Evolutionary conservation across 1,140 invertebrate genomes (phyloP).

Genomic region (Apis dorsata): DNA sequence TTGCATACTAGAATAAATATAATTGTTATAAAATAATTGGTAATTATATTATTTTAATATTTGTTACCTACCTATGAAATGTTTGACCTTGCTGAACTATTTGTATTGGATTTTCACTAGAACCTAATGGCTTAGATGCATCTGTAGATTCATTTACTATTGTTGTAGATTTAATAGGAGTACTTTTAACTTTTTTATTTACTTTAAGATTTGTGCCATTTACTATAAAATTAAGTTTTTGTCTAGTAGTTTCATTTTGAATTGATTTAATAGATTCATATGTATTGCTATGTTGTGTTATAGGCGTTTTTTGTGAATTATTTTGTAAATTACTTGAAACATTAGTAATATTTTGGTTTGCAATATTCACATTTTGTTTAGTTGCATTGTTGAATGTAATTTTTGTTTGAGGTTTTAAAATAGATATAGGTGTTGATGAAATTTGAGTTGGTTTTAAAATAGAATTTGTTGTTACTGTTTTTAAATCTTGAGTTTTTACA

Average conservation of each 20-base stretch:
- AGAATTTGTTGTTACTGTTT: slow-evolving; percentile 50
- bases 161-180: slow-evolving; percentile 38
- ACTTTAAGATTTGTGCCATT: slow-evolving; percentile 59
- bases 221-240: slow-evolving; percentile 51
- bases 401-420: slow-evolving; percentile 72
- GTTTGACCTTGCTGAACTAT: slow-evolving; percentile 83
- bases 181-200: slow-evolving; percentile 46
- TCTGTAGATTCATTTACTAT: slow-evolving; percentile 50
- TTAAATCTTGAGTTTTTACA: slow-evolving; percentile 64
- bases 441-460: slow-evolving; percentile 57
- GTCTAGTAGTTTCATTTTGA: slow-evolving; percentile 57
- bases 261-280: slow-evolving; percentile 49
- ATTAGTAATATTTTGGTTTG: slow-evolving; percentile 33
- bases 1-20: slow-evolving; percentile 80
- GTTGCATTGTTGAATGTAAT: slow-evolving; percentile 45
- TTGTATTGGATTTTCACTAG: slow-evolving; percentile 84
- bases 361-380: slow-evolving; percentile 46
- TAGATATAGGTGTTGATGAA: slow-evolving; percentile 67
- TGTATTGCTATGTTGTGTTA: slow-evolving; percentile 42
- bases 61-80: slow-evolving; percentile 75
- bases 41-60: neutral
- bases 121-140: slow-evolving; percentile 79
- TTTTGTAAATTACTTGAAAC: slow-evolving; percentile 30
- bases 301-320: slow-evolving; percentile 42
- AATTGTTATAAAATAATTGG: slow-evolving; percentile 15